Evolutionary conservation across 2,797 vertebrate genomes (phyloP), one percentile per base, ranked within the genome.

Genomic region (Parotocinclus haroldoi): DNA sequence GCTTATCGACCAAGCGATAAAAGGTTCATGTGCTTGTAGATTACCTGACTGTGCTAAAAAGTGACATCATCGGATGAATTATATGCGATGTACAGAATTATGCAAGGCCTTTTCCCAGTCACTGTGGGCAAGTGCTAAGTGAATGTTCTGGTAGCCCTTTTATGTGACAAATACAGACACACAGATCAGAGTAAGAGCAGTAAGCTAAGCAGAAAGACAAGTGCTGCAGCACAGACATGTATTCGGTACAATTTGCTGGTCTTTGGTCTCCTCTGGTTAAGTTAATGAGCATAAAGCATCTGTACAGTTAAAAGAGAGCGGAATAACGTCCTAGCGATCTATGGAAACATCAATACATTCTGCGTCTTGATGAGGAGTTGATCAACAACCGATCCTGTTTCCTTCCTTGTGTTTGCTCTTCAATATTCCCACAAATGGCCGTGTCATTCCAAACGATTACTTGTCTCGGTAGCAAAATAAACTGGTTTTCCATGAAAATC

Each of bases 251-350:
- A 73, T 75, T 71, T 57, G 68, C 74, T 79, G 70, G 65, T 80
- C 78, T 82, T 80, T 82, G 80, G 80, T 82, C 79, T 78, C 74
- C 77, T 76, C 77, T 76, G 67, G 63, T 58, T 14, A 27, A 8
- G 10, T 46, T 54, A 65, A 4, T 14, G 8, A 51, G 58, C 64
- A 74, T 55, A 66, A 58, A 12, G 18, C 51, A 36, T 65, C 63
- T 74, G 54, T 68, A 65, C 49, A 12, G 48, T 62, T 50, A 37
- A 19, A 45, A 72, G 63, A 66, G 16, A 55, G 65, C 69, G 66
- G 61, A 75, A 79, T 63, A 64, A 68, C 38, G 27, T 49, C 14
- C 36, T 27, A 50, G 60, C 56, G 37, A 69, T 77, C 13, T 16
- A 74, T 50, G 39, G 14, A 4, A 55, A 64, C 53, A 64, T 42